phyloP scores from a whole-genome alignment of 2,797 vertebrate genomes.

The Cottoperca gobio region DNA sequence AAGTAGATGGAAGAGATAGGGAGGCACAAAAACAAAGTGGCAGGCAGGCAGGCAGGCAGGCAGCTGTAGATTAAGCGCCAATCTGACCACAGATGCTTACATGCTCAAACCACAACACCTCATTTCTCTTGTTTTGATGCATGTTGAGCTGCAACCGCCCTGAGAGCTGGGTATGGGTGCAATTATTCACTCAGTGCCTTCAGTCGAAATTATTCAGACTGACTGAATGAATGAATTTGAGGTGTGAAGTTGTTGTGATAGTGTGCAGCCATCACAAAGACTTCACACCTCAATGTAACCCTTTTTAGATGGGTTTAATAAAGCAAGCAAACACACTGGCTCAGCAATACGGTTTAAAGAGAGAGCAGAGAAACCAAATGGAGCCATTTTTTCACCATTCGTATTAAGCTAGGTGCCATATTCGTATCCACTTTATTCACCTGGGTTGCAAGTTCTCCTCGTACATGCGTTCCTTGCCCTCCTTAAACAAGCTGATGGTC shows the following conservation, averaged over 20 bases:
- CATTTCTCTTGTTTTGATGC: slow-evolving; percentile 53
- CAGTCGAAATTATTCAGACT: slow-evolving; percentile 21
- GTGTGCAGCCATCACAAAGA: neutral
- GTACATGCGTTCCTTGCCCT: slow-evolving; percentile 98
- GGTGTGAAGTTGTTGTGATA: neutral
- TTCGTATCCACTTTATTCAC: slow-evolving; percentile 76
- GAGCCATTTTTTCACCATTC: neutral
- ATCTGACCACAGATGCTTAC: slow-evolving; percentile 70
- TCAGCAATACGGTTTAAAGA: neutral
- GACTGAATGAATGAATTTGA: slow-evolving; percentile 27
- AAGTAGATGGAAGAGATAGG: slow-evolving; percentile 58
- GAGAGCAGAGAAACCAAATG: neutral
- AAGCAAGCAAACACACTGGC: neutral
- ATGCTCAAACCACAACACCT: slow-evolving; percentile 72
- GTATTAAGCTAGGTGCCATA: neutral
- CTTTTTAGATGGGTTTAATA: neutral
- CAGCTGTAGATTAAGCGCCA: slow-evolving; percentile 67
- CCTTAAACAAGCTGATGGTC: slow-evolving; percentile 99
- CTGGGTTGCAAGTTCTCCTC: slow-evolving; percentile 99
- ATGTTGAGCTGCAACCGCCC: slow-evolving; percentile 51
- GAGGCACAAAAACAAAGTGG: slow-evolving; percentile 51
- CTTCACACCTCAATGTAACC: slow-evolving; percentile 3
- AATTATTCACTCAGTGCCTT: slow-evolving; percentile 30
- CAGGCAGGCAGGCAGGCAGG: slow-evolving; percentile 52
- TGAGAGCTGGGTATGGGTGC: slow-evolving; percentile 13